Evolutionary conservation across 1,140 invertebrate genomes (phyloP).

Genomic region (Harpegnathos saltator): DNA sequence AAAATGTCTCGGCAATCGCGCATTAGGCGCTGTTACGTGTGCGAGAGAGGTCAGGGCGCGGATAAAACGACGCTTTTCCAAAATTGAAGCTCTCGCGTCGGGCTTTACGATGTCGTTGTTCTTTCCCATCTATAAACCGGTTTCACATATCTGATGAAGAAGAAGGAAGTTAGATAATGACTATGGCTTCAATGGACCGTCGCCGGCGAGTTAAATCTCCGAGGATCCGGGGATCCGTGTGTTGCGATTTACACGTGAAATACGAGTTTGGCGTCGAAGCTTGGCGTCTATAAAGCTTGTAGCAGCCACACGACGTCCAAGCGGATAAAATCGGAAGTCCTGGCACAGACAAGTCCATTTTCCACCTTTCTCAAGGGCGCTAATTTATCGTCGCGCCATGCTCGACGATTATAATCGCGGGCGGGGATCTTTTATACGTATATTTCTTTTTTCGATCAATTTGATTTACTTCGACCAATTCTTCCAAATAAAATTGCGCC

Average conservation of each 20-base stretch:
- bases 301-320: background rate
- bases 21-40: conserved; percentile 36
- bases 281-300: background rate
- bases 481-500: too few species aligned
- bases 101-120: conserved; percentile 55
- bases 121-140: conserved; percentile 58
- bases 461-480: too few species aligned
- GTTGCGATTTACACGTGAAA: background rate
- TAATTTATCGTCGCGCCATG: background rate
- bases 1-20: conserved; percentile 42
- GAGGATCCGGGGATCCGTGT: background rate
- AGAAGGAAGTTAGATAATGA: conserved; percentile 41
- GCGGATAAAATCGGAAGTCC: background rate
- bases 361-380: background rate
- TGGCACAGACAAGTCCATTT: background rate
- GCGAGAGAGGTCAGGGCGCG: background rate
- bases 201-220: background rate
- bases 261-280: background rate
- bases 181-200: background rate
- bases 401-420: background rate
- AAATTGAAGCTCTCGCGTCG: conserved; percentile 62
- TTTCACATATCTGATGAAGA: conserved; percentile 48
- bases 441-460: too few species aligned
- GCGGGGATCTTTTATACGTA: too few species aligned
- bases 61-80: conserved; percentile 34